A percentile compares a stretch with the other conserved stretches of the same genome.
phyloP scores from a whole-genome alignment of 2,113 vertebrate genomes.

The Nothobranchius kuhntae region DNA sequence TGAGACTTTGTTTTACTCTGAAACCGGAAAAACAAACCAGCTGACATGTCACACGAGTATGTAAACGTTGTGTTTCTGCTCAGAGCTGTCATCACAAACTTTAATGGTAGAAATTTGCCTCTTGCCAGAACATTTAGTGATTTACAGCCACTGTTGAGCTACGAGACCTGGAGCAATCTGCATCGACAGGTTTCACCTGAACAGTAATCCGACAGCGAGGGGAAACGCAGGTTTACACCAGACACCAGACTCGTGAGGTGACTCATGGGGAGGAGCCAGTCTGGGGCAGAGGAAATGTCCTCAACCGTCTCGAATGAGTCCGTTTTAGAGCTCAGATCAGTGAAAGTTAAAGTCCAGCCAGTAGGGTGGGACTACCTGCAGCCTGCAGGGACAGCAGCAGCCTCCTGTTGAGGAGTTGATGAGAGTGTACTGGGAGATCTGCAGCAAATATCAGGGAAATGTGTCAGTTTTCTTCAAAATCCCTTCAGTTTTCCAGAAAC shows the following conservation, averaged over 20 bases:
- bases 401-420: neutral
- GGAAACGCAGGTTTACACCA: too few relatives aligned
- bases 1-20: neutral
- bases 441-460: neutral
- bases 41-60: neutral
- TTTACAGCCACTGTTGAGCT: neutral
- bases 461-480: neutral
- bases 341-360: constrained; percentile 1
- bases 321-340: neutral
- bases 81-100: neutral
- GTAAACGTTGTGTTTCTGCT: neutral
- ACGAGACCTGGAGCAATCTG: neutral
- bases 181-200: neutral
- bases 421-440: neutral
- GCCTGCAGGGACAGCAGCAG: neutral
- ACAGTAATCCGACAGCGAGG: too few relatives aligned
- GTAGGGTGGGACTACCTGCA: neutral
- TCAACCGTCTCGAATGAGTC: too few relatives aligned
- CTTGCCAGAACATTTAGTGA: neutral
- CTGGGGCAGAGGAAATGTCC: too few relatives aligned
- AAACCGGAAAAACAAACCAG: neutral
- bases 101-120: neutral
- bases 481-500: too few relatives aligned
- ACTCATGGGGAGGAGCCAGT: constrained; percentile 14
- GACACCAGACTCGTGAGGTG: neutral